phyloP scores from a whole-genome alignment of 2,113 vertebrate species.

The Micromys minutus region DNA sequence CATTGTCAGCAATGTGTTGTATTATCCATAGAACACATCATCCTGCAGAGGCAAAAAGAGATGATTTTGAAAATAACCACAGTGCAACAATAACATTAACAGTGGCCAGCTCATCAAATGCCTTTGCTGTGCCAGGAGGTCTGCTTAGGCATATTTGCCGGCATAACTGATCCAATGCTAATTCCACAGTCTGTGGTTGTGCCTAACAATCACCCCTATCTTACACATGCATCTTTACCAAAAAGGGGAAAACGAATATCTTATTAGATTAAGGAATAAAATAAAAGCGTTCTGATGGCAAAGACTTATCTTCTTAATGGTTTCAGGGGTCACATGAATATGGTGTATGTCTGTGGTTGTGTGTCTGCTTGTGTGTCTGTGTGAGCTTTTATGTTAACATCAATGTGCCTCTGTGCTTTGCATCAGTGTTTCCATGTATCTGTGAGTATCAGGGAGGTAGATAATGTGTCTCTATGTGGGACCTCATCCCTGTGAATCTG shows the following conservation, averaged over 20 bases:
- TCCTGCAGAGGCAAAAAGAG: background rate
- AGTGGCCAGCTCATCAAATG: background rate
- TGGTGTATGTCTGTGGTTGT: background rate
- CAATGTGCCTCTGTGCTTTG: background rate
- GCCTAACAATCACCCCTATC: background rate
- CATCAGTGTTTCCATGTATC: background rate
- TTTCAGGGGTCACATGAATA: background rate
- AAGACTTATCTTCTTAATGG: background rate
- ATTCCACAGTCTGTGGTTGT: background rate
- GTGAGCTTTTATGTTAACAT: background rate
- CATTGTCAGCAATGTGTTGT: background rate
- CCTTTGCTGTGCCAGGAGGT: background rate
- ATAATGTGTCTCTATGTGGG: background rate
- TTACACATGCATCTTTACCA: background rate
- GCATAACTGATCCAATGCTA: background rate
- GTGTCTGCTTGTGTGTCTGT: background rate
- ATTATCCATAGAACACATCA: background rate
- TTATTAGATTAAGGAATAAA: background rate
- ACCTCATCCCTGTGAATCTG: background rate
- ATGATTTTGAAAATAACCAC: background rate
- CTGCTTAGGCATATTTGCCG: constrained; percentile 5
- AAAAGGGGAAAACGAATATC: background rate
- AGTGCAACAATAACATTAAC: background rate
- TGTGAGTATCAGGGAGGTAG: background rate
- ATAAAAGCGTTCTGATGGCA: background rate